Evolutionary conservation across 2,113 vertebrate species (phyloP).

Genomic region (Lamprotornis superbus): DNA sequence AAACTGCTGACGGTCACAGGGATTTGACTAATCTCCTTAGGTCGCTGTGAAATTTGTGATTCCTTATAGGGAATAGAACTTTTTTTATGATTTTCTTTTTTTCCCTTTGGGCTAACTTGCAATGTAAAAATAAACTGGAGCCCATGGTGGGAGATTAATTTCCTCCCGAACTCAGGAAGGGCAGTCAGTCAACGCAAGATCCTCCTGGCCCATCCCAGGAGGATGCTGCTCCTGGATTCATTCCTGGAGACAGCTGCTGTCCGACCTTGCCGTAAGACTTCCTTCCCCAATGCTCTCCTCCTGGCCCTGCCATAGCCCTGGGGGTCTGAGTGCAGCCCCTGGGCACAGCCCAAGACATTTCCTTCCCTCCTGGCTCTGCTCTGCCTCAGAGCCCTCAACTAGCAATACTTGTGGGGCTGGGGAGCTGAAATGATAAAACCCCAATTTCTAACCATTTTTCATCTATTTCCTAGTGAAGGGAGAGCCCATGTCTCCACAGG

Average conservation of each 20-base stretch:
- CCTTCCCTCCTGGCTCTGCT: constrained; percentile 24
- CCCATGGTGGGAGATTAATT: constrained; percentile 38
- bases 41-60: constrained; percentile 53
- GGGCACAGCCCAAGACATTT: constrained; percentile 14
- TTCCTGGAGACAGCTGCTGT: constrained; percentile 54
- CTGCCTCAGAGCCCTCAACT: background rate
- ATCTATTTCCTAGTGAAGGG: background rate
- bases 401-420: background rate
- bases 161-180: constrained; percentile 34
- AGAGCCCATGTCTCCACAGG: background rate
- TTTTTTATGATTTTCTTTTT: constrained; percentile 33
- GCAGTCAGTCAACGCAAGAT: constrained; percentile 45
- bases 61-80: constrained; percentile 49
- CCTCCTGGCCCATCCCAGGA: constrained; percentile 54
- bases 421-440: background rate
- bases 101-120: background rate
- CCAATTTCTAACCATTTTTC: background rate
- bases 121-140: constrained; percentile 57
- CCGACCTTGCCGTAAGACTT: constrained; percentile 11
- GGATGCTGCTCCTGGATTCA: constrained; percentile 43
- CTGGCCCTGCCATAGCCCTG: background rate
- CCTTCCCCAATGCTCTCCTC: constrained; percentile 24
- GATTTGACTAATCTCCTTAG: constrained; percentile 62
- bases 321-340: background rate
- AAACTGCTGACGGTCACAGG: constrained; percentile 57